Percentiles rank a stretch among this genome's conserved stretches.
Conservation (phyloP, 2,113 vertebrate species). For the Electrona antarctica region DNA sequence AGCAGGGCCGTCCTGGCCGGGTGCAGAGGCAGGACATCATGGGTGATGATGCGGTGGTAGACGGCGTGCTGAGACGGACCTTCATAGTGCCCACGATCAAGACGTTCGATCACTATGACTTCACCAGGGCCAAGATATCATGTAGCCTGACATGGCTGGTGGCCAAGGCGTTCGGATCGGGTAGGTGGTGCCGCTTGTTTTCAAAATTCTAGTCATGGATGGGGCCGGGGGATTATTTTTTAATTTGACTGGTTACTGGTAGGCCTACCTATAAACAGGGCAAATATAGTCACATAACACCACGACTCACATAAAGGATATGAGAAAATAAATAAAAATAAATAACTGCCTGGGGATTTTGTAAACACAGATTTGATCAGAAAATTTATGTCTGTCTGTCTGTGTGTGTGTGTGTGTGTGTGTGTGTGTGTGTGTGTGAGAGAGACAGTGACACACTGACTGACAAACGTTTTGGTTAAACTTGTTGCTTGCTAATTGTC, state of each 20-base stretch:
- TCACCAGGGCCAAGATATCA: conserved; percentile 92
- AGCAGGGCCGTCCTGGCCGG: conserved; percentile 7
- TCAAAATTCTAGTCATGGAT: not conserved
- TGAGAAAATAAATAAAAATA: too few species aligned
- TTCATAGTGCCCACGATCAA: conserved; percentile 96
- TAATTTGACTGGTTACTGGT: too few species aligned
- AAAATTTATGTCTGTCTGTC: too few species aligned
- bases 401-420: too few species aligned
- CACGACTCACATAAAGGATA: too few species aligned
- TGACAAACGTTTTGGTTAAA: conserved; percentile 29
- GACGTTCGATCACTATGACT: conserved; percentile 96
- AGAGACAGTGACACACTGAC: too few species aligned
- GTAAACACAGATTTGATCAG: too few species aligned
- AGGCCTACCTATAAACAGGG: too few species aligned
- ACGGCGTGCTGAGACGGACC: conserved; percentile 83
- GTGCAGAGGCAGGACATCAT: conserved; percentile 71
- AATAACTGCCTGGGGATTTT: too few species aligned
- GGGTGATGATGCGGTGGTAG: conserved; percentile 83
- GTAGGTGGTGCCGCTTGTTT: conserved; percentile 80
- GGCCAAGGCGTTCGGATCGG: conserved; percentile 97
- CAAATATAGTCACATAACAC: too few species aligned
- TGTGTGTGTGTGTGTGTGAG: too few species aligned
- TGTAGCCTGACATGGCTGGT: conserved; percentile 97
- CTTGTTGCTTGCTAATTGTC: conserved; percentile 37
- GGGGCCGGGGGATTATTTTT: too few species aligned